Base-by-base conservation (phyloP, 53 echinoderm and acorn worm genomes). In the Mesocentrotus franciscanus region DNA sequence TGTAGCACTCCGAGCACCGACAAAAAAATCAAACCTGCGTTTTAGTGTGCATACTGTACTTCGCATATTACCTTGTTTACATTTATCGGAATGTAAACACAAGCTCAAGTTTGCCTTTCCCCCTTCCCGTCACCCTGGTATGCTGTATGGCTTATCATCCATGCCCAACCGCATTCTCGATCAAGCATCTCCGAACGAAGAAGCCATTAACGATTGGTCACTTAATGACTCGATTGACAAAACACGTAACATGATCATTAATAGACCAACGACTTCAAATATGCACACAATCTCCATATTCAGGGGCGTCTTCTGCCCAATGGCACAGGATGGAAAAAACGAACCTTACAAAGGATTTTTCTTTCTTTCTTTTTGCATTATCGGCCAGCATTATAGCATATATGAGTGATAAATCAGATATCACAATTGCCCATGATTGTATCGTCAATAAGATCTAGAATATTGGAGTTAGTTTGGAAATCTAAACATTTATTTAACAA, bases 51-150 rank as follows among this genome's bases (percentile, higher is more conserved):
- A 64, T 64, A n/a, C n/a, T 87, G 13, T 58, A 1, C 84, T 49
- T 8, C 3, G 10, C 24, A 5, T 58, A 87, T 58, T 87, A 27
- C 57, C 87, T 14, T 87, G 87, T 58, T 87, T 87, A 27, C 59
- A 42, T 87, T 87, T 87, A 58, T n/a, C 87, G 58, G 24, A 57
- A 59, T 87, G 87, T 87, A 87, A 87, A 87, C 39, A 87, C 58
- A 56, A 87, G n/a, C 58, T 58, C 87, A 87, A 85, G 87, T 85
- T 85, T n/a, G 16, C 10, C 32, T 1, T 4, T 39, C 33, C 22
- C 84, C 84, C 84, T 18, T 49, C 49, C 84, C 22, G 17, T 16
- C 33, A 8, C 17, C 84, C 36, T 18, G 36, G 49, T 36, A 16
- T 84, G 24, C 49, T 1, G 9, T 42, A 49, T 32, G 42, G 42